phyloP scores from a whole-genome alignment of 2,888 invertebrate genomes.

The Polydrusus cervinus region DNA sequence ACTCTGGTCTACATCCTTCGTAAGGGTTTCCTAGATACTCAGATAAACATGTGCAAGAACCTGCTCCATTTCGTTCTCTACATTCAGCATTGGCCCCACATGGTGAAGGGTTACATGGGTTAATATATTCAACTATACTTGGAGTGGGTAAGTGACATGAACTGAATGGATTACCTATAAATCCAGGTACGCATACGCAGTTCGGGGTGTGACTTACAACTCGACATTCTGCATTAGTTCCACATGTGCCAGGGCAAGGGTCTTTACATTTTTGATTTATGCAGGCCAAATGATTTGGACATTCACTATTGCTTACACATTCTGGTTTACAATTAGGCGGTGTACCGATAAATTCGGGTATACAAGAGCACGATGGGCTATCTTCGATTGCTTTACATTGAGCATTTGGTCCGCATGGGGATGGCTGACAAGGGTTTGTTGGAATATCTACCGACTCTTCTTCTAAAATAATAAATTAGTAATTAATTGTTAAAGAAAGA shows the following conservation, averaged over 20 bases:
- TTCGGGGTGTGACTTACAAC: conserved; percentile 85
- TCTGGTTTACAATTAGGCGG: conserved; percentile 77
- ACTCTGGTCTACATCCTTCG: conserved; percentile 77
- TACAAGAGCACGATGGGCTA: conserved; percentile 74
- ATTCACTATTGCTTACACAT: conserved; percentile 83
- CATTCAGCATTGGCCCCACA: conserved; percentile 84
- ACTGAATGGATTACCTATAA: conserved; percentile 78
- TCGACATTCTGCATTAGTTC: conserved; percentile 81
- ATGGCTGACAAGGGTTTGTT: conserved; percentile 71
- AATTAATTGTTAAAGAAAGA: neutral
- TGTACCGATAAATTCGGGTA: conserved; percentile 70
- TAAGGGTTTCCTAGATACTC: conserved; percentile 85
- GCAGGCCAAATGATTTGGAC: conserved; percentile 81
- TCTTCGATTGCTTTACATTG: conserved; percentile 71
- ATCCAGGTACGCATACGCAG: conserved; percentile 81
- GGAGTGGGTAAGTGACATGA: conserved; percentile 70
- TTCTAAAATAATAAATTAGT: conserved; percentile 59
- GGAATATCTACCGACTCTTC: conserved; percentile 62
- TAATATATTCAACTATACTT: conserved; percentile 62
- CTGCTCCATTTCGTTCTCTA: conserved; percentile 79
- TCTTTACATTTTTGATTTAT: conserved; percentile 83
- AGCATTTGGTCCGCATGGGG: conserved; percentile 72
- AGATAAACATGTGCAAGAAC: conserved; percentile 80
- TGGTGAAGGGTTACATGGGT: conserved; percentile 70
- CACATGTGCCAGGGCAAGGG: conserved; percentile 83